phyloP scores from a whole-genome alignment of 2,797 vertebrate species.

The Threskiornis aethiopicus region DNA sequence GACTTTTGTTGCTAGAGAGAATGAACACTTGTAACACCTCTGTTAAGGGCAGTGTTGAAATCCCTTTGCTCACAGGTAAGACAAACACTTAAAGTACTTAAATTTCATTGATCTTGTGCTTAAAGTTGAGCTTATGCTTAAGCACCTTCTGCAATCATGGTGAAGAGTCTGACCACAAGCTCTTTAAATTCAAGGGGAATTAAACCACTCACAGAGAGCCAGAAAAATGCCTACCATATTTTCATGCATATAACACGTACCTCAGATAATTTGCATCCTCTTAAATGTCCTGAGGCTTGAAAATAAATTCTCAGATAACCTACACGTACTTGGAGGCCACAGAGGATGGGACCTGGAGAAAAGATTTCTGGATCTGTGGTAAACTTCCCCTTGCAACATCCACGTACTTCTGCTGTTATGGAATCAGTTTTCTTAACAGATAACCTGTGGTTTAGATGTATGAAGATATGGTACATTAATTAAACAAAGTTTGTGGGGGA shows the following conservation, averaged over 20 bases:
- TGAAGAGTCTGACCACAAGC: background rate
- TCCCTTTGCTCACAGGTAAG: background rate
- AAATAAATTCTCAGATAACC: background rate
- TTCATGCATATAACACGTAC: background rate
- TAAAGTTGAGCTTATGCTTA: background rate
- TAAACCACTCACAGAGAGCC: background rate
- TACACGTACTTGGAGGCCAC: background rate
- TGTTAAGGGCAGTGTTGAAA: background rate
- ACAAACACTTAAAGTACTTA: background rate
- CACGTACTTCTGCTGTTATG: background rate
- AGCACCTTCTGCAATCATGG: background rate
- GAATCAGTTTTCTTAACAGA: background rate
- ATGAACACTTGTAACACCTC: background rate
- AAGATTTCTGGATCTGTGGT: background rate
- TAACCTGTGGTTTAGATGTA: background rate
- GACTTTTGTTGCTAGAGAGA: background rate
- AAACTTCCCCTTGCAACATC: background rate
- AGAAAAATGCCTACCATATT: background rate
- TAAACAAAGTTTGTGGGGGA: background rate
- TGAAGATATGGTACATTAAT: background rate
- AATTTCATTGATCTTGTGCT: background rate
- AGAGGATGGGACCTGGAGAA: background rate
- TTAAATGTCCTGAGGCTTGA: background rate
- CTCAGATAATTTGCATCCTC: background rate
- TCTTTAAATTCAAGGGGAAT: slow-evolving; percentile 10